Evolutionary conservation across 2,113 vertebrate genomes (phyloP), one percentile per base, ranked within the genome.

Genomic region (Zosterops japonicus): DNA sequence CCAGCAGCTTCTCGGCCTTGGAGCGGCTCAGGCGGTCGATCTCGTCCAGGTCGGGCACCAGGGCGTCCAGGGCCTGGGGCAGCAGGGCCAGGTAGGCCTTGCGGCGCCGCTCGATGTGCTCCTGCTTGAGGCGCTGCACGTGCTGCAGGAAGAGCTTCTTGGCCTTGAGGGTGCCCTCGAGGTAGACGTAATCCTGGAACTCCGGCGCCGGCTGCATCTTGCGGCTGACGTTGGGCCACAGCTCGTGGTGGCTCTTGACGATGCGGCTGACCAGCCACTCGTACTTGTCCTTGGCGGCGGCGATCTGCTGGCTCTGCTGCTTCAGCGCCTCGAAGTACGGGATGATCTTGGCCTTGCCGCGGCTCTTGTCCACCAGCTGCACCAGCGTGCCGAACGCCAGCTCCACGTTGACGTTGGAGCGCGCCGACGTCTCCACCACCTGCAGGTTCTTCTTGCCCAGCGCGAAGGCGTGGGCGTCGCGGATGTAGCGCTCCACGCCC

Each of bases 231-330:
- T 71, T 84, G 2, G 75, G 81, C 99, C 99, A 99, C 0, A 95
- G 98, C 95, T 99, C 99, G 39, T 99, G 99, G 97, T 99, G 99
- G 94, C 97, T 99, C 76, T 98, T 99, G 41, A 99, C 99, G 27
- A 99, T 97, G 79, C 98, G 98, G 92, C 97, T 97, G 28, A 99
- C 98, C 63, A 99, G 97, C 99, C 99, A 99, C 94, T 99, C 99
- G 33, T 99, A 99, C 76, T 97, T 98, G 96, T 99, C 99, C 94
- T 99, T 99, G 16, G 99, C 99, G 2, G 98, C 98, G 14, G 99
- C 99, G 39, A 99, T 99, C 96, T 99, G 99, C 89, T 99, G 99
- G 90, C 99, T 99, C 93, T 99, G 99, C 95, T 99, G 99, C 93
- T 99, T 99, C 56, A 99, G 94, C 4, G 99, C 99, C 91, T 99